Evolutionary conservation across 2,888 invertebrate genomes (phyloP).

Genomic region (Lasioglossum villosulum): DNA sequence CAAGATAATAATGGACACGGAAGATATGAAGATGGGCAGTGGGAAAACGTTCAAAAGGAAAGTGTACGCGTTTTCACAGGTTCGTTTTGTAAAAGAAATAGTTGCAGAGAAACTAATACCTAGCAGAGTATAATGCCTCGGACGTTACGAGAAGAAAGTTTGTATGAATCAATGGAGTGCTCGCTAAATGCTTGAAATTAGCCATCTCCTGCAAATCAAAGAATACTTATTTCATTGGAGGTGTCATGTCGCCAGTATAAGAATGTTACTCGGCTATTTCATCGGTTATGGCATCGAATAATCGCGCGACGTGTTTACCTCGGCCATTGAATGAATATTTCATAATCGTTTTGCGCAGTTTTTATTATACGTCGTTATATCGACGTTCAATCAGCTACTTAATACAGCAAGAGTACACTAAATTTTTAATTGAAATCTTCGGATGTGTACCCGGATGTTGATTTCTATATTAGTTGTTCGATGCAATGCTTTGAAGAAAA

Average conservation of each 20-base stretch:
- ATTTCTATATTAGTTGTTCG: not conserved
- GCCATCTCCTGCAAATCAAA: not conserved
- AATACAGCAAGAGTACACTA: not conserved
- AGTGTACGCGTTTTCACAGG: not conserved
- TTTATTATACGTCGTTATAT: not conserved
- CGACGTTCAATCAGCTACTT: not conserved
- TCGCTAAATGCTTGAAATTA: not conserved
- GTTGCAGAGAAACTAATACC: not conserved
- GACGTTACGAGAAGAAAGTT: not conserved
- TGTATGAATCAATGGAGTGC: not conserved
- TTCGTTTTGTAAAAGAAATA: not conserved
- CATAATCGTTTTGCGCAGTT: conserved; percentile 23
- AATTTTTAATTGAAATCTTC: not conserved
- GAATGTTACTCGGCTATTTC: not conserved
- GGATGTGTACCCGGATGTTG: not conserved
- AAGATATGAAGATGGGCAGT: not conserved
- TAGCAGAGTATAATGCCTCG: not conserved
- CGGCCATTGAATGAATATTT: not conserved
- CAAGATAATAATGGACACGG: not conserved
- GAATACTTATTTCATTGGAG: not conserved
- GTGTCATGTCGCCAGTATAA: not conserved
- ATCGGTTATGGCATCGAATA: not conserved
- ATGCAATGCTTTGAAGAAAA: not conserved
- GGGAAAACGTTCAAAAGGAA: not conserved
- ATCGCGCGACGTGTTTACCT: not conserved